Evolutionary conservation across 2,888 invertebrate species (phyloP).

Genomic region (Drosophila kambysellisi): DNA sequence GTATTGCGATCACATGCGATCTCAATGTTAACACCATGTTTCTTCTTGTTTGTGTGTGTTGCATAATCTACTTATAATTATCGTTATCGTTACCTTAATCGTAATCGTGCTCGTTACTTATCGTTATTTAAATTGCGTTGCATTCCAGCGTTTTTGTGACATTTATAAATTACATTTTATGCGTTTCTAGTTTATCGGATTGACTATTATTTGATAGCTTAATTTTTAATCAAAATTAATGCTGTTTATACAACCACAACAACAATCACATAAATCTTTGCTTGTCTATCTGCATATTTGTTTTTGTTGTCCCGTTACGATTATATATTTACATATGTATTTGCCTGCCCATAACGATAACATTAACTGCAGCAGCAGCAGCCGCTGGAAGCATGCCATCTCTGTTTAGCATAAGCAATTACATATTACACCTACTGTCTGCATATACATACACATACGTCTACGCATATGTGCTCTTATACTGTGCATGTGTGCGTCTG

Average conservation of each 20-base stretch:
- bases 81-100: conserved; percentile 40
- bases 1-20: conserved; percentile 49
- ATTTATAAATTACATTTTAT: conserved; percentile 15
- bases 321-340: conserved; percentile 11
- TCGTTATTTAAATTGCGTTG: conserved; percentile 17
- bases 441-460: conserved; percentile 11
- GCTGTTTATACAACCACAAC: background rate
- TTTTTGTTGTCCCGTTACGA: conserved; percentile 23
- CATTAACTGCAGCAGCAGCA: conserved; percentile 6
- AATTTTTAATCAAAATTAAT: conserved; percentile 5
- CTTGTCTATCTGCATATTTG: conserved; percentile 16
- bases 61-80: conserved; percentile 9
- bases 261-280: conserved; percentile 6
- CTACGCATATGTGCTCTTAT: conserved; percentile 28
- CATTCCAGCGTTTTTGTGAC: conserved; percentile 9
- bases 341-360: conserved; percentile 19
- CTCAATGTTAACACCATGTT: conserved; percentile 45
- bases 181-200: conserved; percentile 4
- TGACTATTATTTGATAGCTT: conserved; percentile 4
- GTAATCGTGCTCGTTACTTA: conserved; percentile 53
- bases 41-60: conserved; percentile 18
- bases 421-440: conserved; percentile 18
- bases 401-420: conserved; percentile 33
- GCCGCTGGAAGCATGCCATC: conserved; percentile 35
- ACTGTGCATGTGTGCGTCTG: conserved; percentile 30